Evolutionary conservation across 2,113 vertebrate genomes (phyloP).

Genomic region (Chionomys nivalis): DNA sequence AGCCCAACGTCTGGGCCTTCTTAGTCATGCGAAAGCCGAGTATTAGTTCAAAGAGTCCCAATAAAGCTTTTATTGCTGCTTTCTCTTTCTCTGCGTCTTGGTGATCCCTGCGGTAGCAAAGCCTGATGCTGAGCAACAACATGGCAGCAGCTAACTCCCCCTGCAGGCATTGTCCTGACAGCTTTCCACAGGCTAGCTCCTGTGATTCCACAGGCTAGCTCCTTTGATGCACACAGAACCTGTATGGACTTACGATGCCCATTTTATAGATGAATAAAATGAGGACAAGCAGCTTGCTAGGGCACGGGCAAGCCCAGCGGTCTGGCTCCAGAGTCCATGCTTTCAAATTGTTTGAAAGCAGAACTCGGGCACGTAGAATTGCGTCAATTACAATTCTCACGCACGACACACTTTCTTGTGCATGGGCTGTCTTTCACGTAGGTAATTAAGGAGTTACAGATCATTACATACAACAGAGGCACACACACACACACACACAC

Average conservation of each 20-base stretch:
- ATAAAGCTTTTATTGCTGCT: not conserved
- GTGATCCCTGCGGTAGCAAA: not conserved
- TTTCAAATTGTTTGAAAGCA: not conserved
- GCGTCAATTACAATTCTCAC: not conserved
- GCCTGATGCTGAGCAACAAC: not conserved
- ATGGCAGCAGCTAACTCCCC: not conserved
- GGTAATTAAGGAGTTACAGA: not conserved
- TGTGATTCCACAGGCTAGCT: not conserved
- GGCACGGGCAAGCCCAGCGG: not conserved
- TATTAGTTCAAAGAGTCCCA: slow-evolving; percentile 3
- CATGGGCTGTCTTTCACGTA: not conserved
- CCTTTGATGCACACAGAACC: not conserved
- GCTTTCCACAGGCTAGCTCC: not conserved
- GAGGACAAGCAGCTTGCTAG: not conserved
- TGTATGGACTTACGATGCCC: not conserved
- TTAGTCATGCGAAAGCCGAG: not conserved
- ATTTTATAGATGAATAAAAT: not conserved
- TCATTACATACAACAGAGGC: not conserved
- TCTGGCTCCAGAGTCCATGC: not conserved
- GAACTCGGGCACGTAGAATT: not conserved
- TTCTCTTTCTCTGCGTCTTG: not conserved
- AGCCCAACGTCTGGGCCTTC: not conserved
- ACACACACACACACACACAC: not conserved
- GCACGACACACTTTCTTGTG: not conserved
- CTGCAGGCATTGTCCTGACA: not conserved